These are phyloP conservation scores for Turritopsis rubra DNA, from an alignment of 30 jellyfish, hydroid and myxozoan genomes.

Conservation along the genomic window DNA sequence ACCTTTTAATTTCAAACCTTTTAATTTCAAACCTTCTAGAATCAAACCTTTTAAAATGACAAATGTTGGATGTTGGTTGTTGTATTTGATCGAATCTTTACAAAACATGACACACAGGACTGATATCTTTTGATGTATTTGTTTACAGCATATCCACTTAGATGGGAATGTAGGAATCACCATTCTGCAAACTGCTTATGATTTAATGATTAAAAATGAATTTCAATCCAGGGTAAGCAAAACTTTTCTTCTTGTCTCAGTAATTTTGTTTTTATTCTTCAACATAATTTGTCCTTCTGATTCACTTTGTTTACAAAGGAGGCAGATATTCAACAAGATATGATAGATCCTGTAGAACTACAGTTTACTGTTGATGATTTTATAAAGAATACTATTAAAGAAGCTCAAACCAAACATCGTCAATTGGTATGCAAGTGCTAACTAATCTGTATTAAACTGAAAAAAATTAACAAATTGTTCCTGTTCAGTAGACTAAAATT, in stretches of 20 bases:
- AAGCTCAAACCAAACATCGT: constrained; percentile 37
- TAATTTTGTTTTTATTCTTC: neutral
- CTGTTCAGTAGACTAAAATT: neutral
- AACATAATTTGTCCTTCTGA: neutral
- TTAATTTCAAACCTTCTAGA: too few relatives aligned
- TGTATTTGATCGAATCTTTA: too few relatives aligned
- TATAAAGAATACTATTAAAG: constrained; percentile 27
- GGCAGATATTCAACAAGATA: neutral
- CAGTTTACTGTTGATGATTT: constrained; percentile 53
- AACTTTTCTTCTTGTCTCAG: neutral
- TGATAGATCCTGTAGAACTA: constrained; percentile 45
- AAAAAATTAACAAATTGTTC: too few relatives aligned
- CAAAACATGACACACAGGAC: too few relatives aligned
- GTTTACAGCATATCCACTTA: constrained; percentile 14
- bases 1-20: too few relatives aligned
- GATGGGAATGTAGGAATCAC: constrained; percentile 24
- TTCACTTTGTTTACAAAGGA: neutral
- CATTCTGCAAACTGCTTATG: neutral
- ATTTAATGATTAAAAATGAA: neutral
- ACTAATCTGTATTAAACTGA: too few relatives aligned
- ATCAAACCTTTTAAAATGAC: too few relatives aligned
- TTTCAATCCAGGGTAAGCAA: neutral
- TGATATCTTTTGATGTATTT: too few relatives aligned
- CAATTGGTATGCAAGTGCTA: constrained; percentile 38
- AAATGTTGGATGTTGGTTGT: too few relatives aligned